Percentiles rank a stretch among this genome's conserved stretches.
phyloP scores from a whole-genome alignment of 2,888 invertebrate genomes.

The Acanthosepion lycidas region DNA sequence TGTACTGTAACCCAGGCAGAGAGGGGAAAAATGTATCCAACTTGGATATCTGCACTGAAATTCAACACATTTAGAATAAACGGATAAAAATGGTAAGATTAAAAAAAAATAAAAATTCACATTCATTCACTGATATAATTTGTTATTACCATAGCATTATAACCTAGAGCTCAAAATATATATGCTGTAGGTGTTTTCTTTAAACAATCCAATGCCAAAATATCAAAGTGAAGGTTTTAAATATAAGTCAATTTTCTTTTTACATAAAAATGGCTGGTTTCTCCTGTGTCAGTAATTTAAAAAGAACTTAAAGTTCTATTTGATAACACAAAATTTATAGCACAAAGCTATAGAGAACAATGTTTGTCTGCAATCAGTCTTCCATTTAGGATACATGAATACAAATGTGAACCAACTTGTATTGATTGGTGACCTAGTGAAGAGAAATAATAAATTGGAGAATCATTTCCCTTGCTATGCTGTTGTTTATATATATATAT shows the following conservation, averaged over 20 bases:
- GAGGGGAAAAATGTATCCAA: neutral
- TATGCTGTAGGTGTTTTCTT: neutral
- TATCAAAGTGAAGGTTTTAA: conserved; percentile 11
- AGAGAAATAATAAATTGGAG: too few species aligned
- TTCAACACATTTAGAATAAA: conserved; percentile 6
- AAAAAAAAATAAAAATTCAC: conserved; percentile 3
- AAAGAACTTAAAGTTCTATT: neutral
- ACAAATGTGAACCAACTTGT: too few species aligned
- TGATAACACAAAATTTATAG: too few species aligned
- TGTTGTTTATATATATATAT: too few species aligned
- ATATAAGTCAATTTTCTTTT: conserved; percentile 22
- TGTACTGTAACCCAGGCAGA: conserved; percentile 1
- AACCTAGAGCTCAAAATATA: conserved; percentile 11
- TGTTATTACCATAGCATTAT: conserved; percentile 16
- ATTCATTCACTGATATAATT: conserved; percentile 14
- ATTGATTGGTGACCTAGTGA: too few species aligned
- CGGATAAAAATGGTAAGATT: neutral
- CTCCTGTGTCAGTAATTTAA: neutral
- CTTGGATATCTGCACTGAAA: conserved; percentile 1
- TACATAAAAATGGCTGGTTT: neutral
- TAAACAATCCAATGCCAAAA: neutral
- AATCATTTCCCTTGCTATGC: too few species aligned
- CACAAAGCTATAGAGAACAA: too few species aligned
- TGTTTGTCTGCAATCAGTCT: too few species aligned
- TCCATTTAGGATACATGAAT: too few species aligned